These are phyloP conservation scores for Campopleginae sp. DNA, from an alignment of 2,888 invertebrate genomes.

Conservation along the genomic window DNA sequence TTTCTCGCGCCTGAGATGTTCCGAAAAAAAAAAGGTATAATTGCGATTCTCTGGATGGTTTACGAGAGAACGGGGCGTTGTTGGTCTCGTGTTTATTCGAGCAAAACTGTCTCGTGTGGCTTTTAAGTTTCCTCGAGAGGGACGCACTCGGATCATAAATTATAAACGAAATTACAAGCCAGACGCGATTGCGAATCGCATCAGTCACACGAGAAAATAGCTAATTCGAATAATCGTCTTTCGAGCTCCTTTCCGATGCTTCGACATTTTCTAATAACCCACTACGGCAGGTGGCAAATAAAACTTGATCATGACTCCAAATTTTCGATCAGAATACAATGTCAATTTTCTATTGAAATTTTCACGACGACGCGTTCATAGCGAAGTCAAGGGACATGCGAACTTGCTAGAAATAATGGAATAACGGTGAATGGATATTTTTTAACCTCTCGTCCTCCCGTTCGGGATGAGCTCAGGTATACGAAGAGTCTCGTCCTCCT, in stretches of 20 bases:
- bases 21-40: constrained; percentile 18
- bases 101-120: constrained; percentile 23
- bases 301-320: not conserved
- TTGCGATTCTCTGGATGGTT: constrained; percentile 7
- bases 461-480: constrained; percentile 1
- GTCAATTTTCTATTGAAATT: constrained; percentile 12
- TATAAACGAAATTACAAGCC: constrained; percentile 10
- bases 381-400: not conserved
- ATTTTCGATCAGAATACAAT: not conserved
- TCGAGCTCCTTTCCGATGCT: not conserved
- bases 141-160: constrained; percentile 14
- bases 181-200: constrained; percentile 25
- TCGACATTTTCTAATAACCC: not conserved
- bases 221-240: not conserved
- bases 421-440: constrained; percentile 22
- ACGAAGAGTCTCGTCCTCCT: not conserved
- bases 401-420: constrained; percentile 23
- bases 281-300: constrained; percentile 13
- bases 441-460: not conserved
- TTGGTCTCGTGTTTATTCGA: constrained; percentile 26
- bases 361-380: not conserved
- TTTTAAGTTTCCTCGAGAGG: constrained; percentile 2
- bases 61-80: not conserved
- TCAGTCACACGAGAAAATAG: constrained; percentile 20
- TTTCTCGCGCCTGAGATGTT: constrained; percentile 42